phyloP scores from a whole-genome alignment of 2,888 invertebrate genomes.

The Hesperia comma region DNA sequence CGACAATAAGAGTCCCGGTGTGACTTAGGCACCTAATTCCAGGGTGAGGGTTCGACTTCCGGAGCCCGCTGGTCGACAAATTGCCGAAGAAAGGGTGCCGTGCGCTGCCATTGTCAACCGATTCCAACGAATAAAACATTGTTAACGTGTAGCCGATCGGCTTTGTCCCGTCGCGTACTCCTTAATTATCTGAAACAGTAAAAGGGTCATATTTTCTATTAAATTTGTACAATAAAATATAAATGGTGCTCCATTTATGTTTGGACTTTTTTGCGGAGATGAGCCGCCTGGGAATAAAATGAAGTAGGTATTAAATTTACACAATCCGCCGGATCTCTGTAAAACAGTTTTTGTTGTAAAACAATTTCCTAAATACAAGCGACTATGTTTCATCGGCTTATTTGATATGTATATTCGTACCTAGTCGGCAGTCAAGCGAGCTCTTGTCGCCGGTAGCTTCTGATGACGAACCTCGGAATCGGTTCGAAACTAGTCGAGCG shows the following conservation, averaged over 20 bases:
- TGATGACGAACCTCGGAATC: too few species aligned
- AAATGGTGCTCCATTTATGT: slow-evolving; percentile 57
- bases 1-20: slow-evolving; percentile 73
- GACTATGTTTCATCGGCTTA: too few species aligned
- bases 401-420: too few species aligned
- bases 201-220: slow-evolving; percentile 84
- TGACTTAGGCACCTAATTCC: slow-evolving; percentile 74
- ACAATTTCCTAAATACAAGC: too few species aligned
- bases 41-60: slow-evolving; percentile 74
- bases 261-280: not conserved
- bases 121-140: slow-evolving; percentile 78
- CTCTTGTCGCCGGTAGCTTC: too few species aligned
- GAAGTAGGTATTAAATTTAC: too few species aligned
- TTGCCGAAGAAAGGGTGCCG: slow-evolving; percentile 81
- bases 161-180: slow-evolving; percentile 77
- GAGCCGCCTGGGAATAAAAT: too few species aligned
- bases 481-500: too few species aligned
- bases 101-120: slow-evolving; percentile 76
- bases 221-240: slow-evolving; percentile 68
- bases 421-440: too few species aligned
- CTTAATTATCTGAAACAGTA: slow-evolving; percentile 81
- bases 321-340: too few species aligned
- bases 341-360: too few species aligned
- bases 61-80: slow-evolving; percentile 78
- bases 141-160: slow-evolving; percentile 78